Evolutionary conservation across 1,140 invertebrate species (phyloP).

Genomic region (Ooceraea biroi): DNA sequence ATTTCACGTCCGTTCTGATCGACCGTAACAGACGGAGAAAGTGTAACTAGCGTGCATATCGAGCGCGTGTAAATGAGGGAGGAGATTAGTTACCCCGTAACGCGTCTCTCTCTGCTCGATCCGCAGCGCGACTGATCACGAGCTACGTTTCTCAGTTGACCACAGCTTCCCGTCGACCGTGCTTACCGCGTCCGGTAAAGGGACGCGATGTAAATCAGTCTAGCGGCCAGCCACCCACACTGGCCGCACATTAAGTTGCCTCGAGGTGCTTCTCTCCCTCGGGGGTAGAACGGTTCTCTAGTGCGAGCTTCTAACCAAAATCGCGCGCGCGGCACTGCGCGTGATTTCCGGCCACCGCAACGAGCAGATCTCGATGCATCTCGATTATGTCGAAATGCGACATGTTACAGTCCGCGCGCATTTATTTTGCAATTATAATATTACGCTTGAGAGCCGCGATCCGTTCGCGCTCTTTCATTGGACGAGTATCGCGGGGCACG

Average conservation of each 20-base stretch:
- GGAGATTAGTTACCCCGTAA: slow-evolving; percentile 56
- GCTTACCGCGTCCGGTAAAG: slow-evolving; percentile 76
- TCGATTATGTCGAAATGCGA: background rate
- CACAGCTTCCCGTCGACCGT: slow-evolving; percentile 76
- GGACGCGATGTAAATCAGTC: slow-evolving; percentile 84
- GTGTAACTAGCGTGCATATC: background rate
- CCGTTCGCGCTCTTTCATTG: background rate
- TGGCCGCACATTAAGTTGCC: slow-evolving; percentile 82
- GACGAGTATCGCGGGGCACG: slow-evolving; percentile 54
- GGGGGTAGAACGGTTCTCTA: slow-evolving; percentile 7
- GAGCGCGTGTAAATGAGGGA: slow-evolving; percentile 41
- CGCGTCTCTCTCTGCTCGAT: slow-evolving; percentile 60
- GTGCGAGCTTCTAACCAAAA: background rate
- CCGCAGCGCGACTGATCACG: slow-evolving; percentile 74
- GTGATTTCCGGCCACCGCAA: background rate
- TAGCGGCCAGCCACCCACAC: slow-evolving; percentile 78
- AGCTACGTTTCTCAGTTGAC: slow-evolving; percentile 83
- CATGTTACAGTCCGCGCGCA: background rate
- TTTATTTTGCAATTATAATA: slow-evolving; percentile 13
- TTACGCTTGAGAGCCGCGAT: background rate
- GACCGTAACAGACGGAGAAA: background rate
- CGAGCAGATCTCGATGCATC: background rate
- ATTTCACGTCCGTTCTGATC: background rate
- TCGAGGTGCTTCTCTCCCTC: slow-evolving; percentile 37
- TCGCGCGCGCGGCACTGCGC: background rate